phyloP scores from a whole-genome alignment of 1,140 invertebrate genomes.

The Lordiphosa collinella region DNA sequence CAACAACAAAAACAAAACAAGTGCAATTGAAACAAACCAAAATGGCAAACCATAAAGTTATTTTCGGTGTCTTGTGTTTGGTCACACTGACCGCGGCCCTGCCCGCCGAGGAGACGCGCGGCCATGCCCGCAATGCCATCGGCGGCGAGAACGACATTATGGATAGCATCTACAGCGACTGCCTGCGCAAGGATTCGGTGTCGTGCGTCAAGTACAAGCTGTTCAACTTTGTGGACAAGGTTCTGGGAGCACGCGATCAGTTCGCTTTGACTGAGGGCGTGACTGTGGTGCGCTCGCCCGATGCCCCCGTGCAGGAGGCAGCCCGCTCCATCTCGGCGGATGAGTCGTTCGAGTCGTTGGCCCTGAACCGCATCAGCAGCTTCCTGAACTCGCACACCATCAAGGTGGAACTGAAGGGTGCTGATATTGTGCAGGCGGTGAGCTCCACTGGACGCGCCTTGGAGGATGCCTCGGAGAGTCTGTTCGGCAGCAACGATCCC shows the following conservation, averaged over 20 bases:
- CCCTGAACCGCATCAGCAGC: constrained; percentile 84
- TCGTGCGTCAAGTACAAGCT: constrained; percentile 91
- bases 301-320: constrained; percentile 83
- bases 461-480: constrained; percentile 85
- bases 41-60: constrained; percentile 76
- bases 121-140: constrained; percentile 82
- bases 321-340: constrained; percentile 84
- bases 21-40: constrained; percentile 26
- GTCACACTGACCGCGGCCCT: constrained; percentile 82
- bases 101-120: constrained; percentile 84
- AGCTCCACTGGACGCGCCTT: constrained; percentile 88
- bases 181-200: constrained; percentile 88
- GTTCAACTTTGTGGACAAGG: constrained; percentile 90
- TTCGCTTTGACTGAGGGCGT: constrained; percentile 89
- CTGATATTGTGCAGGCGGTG: constrained; percentile 89
- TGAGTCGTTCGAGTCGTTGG: constrained; percentile 85
- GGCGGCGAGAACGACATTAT: constrained; percentile 87
- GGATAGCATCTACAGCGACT: constrained; percentile 88
- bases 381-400: constrained; percentile 89
- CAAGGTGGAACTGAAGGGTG: constrained; percentile 91
- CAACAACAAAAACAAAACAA: constrained; percentile 32
- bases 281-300: constrained; percentile 87
- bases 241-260: constrained; percentile 87
- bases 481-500: constrained; percentile 81
- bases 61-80: constrained; percentile 81